phyloP scores from a whole-genome alignment of 1,140 invertebrate genomes.

The Araneus ventricosus region DNA sequence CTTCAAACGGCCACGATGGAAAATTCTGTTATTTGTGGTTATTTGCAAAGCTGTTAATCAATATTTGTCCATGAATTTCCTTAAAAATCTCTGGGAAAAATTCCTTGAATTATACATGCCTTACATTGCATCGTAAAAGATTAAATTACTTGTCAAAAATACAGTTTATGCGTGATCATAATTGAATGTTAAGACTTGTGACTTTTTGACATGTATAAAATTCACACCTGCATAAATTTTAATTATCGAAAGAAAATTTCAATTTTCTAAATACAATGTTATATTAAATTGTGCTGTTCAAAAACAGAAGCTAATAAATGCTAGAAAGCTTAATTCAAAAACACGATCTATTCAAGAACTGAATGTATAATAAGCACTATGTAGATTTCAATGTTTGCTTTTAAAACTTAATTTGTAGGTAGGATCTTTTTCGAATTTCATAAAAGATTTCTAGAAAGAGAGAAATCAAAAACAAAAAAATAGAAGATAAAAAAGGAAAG shows the following conservation, averaged over 20 bases:
- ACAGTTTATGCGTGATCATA: too few species aligned
- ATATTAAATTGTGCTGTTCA: background rate
- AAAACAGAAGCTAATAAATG: background rate
- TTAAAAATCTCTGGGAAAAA: too few species aligned
- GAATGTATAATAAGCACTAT: background rate
- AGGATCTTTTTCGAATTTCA: background rate
- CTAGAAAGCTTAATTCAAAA: background rate
- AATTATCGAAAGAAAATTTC: background rate
- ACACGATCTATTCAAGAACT: background rate
- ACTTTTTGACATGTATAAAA: too few species aligned
- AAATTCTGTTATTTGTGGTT: too few species aligned
- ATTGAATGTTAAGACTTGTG: too few species aligned
- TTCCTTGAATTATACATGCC: too few species aligned
- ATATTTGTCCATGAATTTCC: too few species aligned
- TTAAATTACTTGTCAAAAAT: too few species aligned
- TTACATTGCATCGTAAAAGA: too few species aligned
- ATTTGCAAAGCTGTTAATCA: too few species aligned
- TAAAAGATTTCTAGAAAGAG: background rate
- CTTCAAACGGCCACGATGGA: too few species aligned
- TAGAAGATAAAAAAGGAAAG: background rate
- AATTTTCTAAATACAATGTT: background rate
- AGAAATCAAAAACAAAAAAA: conserved; percentile 5
- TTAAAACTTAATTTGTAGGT: background rate
- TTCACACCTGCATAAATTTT: background rate
- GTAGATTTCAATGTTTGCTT: background rate